These are phyloP conservation scores for Neoscelio sp. DNA, from an alignment of 2,888 invertebrate genomes.

Conservation along the genomic window DNA sequence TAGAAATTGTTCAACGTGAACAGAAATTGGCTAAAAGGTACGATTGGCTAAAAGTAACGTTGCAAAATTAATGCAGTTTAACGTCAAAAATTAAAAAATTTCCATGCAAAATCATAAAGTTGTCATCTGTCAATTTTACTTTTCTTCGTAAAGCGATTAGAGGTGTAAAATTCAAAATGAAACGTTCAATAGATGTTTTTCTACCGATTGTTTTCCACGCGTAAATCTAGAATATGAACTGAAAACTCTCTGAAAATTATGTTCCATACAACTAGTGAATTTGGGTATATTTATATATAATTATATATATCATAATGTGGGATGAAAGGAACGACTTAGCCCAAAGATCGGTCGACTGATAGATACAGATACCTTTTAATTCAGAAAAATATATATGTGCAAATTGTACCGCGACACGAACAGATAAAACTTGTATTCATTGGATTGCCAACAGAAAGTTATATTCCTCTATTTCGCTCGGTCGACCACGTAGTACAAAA, in stretches of 20 bases:
- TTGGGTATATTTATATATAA: conserved; percentile 59
- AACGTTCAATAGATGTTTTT: conserved; percentile 48
- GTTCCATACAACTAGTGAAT: conserved; percentile 57
- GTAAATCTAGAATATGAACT: conserved; percentile 40
- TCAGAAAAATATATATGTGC: conserved; percentile 54
- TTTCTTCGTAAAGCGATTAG: too few relatives aligned
- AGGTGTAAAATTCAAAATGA: conserved; percentile 44
- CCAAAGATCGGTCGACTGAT: conserved; percentile 61
- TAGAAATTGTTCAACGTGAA: too few relatives aligned
- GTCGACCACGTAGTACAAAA: conserved; percentile 67
- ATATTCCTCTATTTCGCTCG: conserved; percentile 67
- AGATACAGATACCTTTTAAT: conserved; percentile 61
- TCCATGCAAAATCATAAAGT: too few relatives aligned
- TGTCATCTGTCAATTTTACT: too few relatives aligned
- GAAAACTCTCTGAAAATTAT: conserved; percentile 46
- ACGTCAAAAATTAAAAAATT: too few relatives aligned
- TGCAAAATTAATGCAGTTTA: background rate
- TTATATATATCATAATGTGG: conserved; percentile 53
- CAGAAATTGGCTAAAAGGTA: too few relatives aligned
- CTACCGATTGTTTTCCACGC: conserved; percentile 60
- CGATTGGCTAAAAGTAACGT: too few relatives aligned
- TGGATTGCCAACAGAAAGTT: conserved; percentile 51
- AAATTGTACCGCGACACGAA: conserved; percentile 25
- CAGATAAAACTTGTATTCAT: conserved; percentile 42
- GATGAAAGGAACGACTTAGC: conserved; percentile 53